phyloP scores from a whole-genome alignment of 2,797 vertebrate species.

The Natrix natrix region DNA sequence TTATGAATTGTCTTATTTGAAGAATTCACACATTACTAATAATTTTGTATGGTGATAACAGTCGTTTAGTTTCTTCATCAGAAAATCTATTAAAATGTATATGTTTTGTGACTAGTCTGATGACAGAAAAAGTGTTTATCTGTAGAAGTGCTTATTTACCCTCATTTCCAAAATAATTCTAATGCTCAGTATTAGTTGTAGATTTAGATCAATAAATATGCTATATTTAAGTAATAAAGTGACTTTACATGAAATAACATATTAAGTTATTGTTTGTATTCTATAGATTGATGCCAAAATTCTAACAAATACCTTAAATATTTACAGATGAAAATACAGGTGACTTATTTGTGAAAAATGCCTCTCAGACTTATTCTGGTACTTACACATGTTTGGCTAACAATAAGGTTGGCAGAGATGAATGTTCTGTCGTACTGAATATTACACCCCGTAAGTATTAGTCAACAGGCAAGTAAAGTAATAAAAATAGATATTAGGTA shows the following conservation, averaged over 20 bases:
- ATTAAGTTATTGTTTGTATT: neutral
- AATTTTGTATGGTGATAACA: neutral
- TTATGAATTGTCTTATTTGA: neutral
- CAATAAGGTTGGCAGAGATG: conserved; percentile 85
- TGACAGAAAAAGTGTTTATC: neutral
- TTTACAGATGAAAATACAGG: conserved; percentile 64
- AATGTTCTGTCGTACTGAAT: conserved; percentile 80
- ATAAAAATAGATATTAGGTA: neutral
- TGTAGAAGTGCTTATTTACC: neutral
- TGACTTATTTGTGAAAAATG: conserved; percentile 83
- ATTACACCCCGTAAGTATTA: conserved; percentile 86
- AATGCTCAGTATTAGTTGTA: neutral
- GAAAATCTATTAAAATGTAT: neutral
- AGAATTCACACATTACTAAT: neutral
- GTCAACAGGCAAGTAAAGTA: neutral
- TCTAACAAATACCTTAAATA: conserved; percentile 35
- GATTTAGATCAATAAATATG: neutral
- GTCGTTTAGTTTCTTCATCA: neutral
- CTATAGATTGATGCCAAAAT: neutral
- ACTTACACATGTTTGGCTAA: conserved; percentile 80
- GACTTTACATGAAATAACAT: neutral
- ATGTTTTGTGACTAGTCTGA: neutral
- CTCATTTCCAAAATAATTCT: neutral
- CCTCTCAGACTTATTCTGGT: conserved; percentile 82
- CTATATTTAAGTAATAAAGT: neutral